Conservation (phyloP, 2,797 vertebrate species). For the Sus cebifrons region DNA sequence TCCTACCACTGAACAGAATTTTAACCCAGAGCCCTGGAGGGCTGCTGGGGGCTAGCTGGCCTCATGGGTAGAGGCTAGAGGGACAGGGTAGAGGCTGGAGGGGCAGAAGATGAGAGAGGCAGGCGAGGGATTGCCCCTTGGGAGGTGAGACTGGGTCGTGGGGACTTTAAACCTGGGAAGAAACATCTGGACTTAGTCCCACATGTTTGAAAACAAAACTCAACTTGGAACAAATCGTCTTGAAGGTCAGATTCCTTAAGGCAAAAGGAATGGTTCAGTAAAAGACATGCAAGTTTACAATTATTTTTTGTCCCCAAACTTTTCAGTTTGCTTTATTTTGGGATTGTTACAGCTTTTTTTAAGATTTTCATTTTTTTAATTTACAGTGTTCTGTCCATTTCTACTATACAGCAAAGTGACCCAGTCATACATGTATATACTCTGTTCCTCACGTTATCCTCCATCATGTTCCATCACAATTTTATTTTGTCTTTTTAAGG, state of each 20-base stretch:
- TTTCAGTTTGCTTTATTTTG: too few relatives aligned
- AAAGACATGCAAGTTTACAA: neutral
- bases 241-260: neutral
- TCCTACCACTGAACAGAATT: neutral
- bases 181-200: neutral
- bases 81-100: neutral
- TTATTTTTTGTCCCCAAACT: too few relatives aligned
- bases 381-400: too few relatives aligned
- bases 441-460: too few relatives aligned
- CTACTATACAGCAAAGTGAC: too few relatives aligned
- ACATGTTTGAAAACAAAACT: neutral
- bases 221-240: neutral
- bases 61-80: neutral
- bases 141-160: neutral
- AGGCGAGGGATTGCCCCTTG: neutral
- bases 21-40: neutral
- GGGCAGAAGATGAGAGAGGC: fast-evolving
- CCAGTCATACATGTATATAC: too few relatives aligned
- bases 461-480: too few relatives aligned
- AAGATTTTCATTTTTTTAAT: too few relatives aligned
- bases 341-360: too few relatives aligned
- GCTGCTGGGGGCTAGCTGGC: too few relatives aligned
- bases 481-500: too few relatives aligned
- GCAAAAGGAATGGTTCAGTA: neutral
- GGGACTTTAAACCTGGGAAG: neutral